Base-by-base conservation (phyloP, 2,113 vertebrate genomes). In the Amblyopsis rosae region DNA sequence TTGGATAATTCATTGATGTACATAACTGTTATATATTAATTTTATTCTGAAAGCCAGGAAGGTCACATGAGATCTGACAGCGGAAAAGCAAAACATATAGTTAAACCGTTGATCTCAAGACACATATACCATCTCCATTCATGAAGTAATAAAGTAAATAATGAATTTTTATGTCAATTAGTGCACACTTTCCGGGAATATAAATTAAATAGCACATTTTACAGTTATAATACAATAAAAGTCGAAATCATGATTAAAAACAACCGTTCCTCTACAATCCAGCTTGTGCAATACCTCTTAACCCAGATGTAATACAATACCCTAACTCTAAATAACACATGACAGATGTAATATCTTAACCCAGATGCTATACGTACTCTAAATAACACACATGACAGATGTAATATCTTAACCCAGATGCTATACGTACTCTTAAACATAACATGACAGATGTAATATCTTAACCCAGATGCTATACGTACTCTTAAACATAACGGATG, bases 161-260 rank as follows among this genome's bases (percentile, higher is more conserved):
- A 69, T 67, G 35, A 59, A 77, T 66, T 9, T 78, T 41, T n/a
- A 15, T 15, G 33, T 81, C 5, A 78, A 85, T 75, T 67, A 59
- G 84, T 60, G 72, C 66, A 56, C 49, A 80, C 26, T 79, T 75
- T 69, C 17, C 49, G 48, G 68, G 69, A 62, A 62, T 83, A 88
- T 87, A 85, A 89, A 86, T 90, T 86, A 88, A 88, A 90, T 87
- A 87, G 64, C 76, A 82, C 69, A 77, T 69, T 76, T 82, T 79
- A 85, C 80, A 81, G 57, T 67, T 50, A 65, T 66, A 83, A 72
- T 81, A 80, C 75, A 72, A 76, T 83, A 83, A 83, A 84, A 84
- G 81, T 88, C 86, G 78, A 66, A 79, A 80, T 77, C 64, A 59
- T 63, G 56, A 53, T 64, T 4, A 79, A 80, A 88, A 86, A 88